Conservation (phyloP, 2,888 invertebrate genomes). For the Hedya salicella region DNA sequence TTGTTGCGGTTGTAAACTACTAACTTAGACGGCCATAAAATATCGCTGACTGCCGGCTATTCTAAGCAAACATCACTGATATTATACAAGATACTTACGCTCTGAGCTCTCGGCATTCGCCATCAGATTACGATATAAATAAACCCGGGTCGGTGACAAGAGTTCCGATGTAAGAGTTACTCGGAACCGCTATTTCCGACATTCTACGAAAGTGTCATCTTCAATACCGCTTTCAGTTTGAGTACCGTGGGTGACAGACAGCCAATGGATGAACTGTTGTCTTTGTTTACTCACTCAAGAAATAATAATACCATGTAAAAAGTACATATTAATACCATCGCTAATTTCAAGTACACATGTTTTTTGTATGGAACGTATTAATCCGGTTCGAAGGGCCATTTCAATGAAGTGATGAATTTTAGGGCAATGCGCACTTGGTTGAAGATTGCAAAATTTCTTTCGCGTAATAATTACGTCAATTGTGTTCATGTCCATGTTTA, state of each 20-base stretch:
- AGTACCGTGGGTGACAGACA: slow-evolving; percentile 36
- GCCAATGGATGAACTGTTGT: slow-evolving; percentile 26
- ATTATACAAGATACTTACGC: slow-evolving; percentile 33
- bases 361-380: background rate
- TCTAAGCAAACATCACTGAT: slow-evolving; percentile 31
- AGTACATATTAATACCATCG: background rate
- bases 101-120: slow-evolving; percentile 50
- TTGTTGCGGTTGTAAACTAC: slow-evolving; percentile 24
- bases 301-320: slow-evolving; percentile 20
- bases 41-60: slow-evolving; percentile 17
- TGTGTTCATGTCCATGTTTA: background rate
- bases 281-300: slow-evolving; percentile 14
- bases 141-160: slow-evolving; percentile 66
- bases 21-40: slow-evolving; percentile 16
- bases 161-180: slow-evolving; percentile 77
- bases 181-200: slow-evolving; percentile 81
- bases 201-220: slow-evolving; percentile 72
- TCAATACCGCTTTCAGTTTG: slow-evolving; percentile 56
- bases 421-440: background rate
- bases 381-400: slow-evolving; percentile 16
- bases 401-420: background rate
- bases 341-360: background rate
- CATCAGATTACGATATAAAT: slow-evolving; percentile 69
- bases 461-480: background rate
- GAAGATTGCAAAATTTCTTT: background rate